Evolutionary conservation across 2,113 vertebrate genomes (phyloP).

Genomic region (Probosciger aterrimus): DNA sequence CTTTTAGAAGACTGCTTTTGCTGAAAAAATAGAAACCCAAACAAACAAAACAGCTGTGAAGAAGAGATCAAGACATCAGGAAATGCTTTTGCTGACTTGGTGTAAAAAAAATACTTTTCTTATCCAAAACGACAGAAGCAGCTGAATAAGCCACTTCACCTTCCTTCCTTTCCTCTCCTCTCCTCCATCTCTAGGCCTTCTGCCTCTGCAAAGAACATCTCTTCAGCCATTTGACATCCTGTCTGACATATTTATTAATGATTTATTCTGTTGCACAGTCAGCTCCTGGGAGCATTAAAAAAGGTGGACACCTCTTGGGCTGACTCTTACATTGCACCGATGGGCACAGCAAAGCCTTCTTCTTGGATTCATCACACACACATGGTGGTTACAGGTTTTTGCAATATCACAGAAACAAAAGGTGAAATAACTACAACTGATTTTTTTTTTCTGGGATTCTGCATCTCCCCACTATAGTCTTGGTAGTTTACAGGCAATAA

Average conservation of each 20-base stretch:
- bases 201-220: neutral
- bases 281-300: neutral
- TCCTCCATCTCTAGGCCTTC: neutral
- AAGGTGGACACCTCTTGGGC: neutral
- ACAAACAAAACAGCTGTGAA: neutral
- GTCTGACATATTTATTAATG: neutral
- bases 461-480: neutral
- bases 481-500: neutral
- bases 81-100: slow-evolving; percentile 58
- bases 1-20: neutral
- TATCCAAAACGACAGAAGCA: slow-evolving; percentile 17
- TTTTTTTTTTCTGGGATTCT: neutral
- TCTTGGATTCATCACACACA: neutral
- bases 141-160: slow-evolving; percentile 44
- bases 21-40: neutral
- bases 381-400: neutral
- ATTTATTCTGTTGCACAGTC: neutral
- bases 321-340: neutral
- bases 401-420: neutral
- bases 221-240: neutral
- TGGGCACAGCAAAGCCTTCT: neutral
- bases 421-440: neutral
- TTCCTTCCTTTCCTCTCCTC: slow-evolving; percentile 50
- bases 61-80: neutral
- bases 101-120: slow-evolving; percentile 39